Evolutionary conservation across 2,888 invertebrate species (phyloP).

Genomic region (Drosophila paucipuncta): DNA sequence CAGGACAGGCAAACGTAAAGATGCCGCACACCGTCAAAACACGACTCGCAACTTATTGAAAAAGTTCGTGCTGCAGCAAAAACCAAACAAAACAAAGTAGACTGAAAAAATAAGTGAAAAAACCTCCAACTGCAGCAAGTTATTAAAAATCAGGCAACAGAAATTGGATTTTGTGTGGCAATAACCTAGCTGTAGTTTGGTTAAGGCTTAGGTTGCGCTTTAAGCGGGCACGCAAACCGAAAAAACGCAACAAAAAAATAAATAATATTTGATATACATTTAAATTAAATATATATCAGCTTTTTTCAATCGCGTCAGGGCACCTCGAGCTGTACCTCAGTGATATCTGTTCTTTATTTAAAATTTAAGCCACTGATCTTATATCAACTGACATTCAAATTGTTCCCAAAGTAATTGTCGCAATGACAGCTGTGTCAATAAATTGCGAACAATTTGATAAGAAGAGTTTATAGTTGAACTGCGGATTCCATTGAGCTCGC

Average conservation of each 20-base stretch:
- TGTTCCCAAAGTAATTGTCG: not conserved
- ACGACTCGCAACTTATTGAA: conserved; percentile 74
- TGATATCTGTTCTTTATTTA: not conserved
- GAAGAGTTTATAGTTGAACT: not conserved
- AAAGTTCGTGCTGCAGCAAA: conserved; percentile 64
- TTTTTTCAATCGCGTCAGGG: not conserved
- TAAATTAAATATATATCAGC: not conserved
- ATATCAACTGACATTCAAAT: not conserved
- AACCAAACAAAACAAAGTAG: conserved; percentile 2
- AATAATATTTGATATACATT: not conserved
- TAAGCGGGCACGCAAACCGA: not conserved
- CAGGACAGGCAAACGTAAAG: conserved; percentile 22
- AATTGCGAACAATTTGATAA: not conserved
- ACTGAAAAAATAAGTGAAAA: conserved; percentile 4
- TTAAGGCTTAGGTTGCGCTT: not conserved
- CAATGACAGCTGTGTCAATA: not conserved
- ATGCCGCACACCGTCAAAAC: conserved; percentile 38
- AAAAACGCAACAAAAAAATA: not conserved
- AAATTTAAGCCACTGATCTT: not conserved
- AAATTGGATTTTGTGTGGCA: conserved; percentile 46
- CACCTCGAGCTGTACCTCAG: not conserved
- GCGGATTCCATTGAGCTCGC: not conserved
- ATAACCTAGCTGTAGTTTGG: conserved; percentile 11
- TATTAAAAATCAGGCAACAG: conserved; percentile 52
- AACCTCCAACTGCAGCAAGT: conserved; percentile 46